These are phyloP conservation scores for Trochalopteron elliotii DNA, from an alignment of 2,113 vertebrate genomes.

Conservation along the genomic window DNA sequence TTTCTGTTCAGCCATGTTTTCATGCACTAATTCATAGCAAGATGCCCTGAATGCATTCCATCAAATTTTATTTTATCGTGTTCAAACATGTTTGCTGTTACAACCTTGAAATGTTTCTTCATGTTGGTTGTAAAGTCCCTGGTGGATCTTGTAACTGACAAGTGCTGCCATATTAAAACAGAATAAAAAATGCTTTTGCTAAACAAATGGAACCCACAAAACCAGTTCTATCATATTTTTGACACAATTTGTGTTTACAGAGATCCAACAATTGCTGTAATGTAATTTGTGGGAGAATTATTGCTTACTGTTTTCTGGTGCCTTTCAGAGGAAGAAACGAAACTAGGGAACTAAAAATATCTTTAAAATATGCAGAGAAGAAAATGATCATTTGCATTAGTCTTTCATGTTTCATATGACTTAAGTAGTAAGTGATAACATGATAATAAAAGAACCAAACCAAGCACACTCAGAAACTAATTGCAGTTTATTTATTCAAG, in stretches of 20 bases:
- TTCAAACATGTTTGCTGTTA: neutral
- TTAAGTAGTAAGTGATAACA: neutral
- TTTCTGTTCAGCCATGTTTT: neutral
- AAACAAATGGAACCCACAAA: neutral
- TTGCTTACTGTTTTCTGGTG: neutral
- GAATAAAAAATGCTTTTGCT: neutral
- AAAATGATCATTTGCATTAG: neutral
- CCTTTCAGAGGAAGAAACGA: neutral
- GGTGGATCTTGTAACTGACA: neutral
- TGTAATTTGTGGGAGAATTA: neutral
- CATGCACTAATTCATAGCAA: neutral
- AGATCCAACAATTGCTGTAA: neutral
- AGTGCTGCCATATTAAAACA: neutral
- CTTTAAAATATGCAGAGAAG: neutral
- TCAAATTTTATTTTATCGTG: neutral
- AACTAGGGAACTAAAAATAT: neutral
- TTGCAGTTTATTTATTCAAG: neutral
- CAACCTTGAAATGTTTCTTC: neutral
- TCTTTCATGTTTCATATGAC: neutral
- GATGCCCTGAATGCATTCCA: neutral
- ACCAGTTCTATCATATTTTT: neutral
- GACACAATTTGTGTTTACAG: neutral
- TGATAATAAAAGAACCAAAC: neutral
- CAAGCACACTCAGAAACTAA: neutral
- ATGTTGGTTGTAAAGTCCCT: neutral